phyloP scores from a whole-genome alignment of 2,797 vertebrate species.

The Malurus splendens region DNA sequence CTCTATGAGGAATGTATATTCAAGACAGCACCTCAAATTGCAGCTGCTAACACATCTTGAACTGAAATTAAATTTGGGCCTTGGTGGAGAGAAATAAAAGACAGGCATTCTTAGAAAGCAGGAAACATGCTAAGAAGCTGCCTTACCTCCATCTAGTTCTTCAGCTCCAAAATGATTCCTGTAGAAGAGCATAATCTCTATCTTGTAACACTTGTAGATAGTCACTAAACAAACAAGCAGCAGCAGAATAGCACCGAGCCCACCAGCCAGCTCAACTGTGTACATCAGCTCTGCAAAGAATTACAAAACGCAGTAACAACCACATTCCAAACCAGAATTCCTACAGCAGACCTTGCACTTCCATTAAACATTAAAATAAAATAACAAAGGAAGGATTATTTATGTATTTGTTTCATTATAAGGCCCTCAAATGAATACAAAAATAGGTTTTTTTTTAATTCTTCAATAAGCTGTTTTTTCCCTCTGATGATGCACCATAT shows the following conservation, averaged over 20 bases:
- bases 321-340: not conserved
- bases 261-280: slow-evolving; percentile 95
- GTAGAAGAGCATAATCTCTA: slow-evolving; percentile 98
- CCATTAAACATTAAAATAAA: not conserved
- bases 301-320: slow-evolving; percentile 24
- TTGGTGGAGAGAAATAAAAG: not conserved
- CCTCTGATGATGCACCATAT: not conserved
- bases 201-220: slow-evolving; percentile 97
- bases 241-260: slow-evolving; percentile 94
- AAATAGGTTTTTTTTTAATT: fast-evolving
- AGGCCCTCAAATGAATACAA: not conserved
- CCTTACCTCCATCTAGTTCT: slow-evolving; percentile 93
- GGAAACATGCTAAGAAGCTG: not conserved
- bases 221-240: slow-evolving; percentile 93
- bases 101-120: not conserved
- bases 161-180: slow-evolving; percentile 96
- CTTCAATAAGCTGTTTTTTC: not conserved
- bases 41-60: not conserved
- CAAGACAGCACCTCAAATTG: not conserved
- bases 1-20: not conserved
- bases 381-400: not conserved
- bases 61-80: not conserved
- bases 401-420: not conserved
- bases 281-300: slow-evolving; percentile 93
- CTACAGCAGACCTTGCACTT: not conserved